These are phyloP conservation scores for Threskiornis aethiopicus DNA, from an alignment of 2,797 vertebrate species.

Conservation along the genomic window DNA sequence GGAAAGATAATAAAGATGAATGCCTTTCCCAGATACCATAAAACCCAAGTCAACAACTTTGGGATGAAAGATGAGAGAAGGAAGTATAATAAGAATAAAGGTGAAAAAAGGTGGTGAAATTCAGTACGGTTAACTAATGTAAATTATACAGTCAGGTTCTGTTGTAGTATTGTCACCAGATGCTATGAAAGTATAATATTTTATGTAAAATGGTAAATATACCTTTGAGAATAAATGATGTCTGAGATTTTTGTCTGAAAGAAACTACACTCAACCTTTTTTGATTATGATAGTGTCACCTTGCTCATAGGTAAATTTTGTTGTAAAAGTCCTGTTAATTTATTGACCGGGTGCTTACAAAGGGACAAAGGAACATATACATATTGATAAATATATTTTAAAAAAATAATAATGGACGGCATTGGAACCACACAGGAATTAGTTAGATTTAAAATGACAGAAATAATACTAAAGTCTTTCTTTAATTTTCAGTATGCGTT, in stretches of 20 bases:
- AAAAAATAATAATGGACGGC: fast-evolving
- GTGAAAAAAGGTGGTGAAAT: background rate
- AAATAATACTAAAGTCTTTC: background rate
- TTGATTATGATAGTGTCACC: background rate
- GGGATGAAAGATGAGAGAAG: background rate
- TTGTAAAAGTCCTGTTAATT: background rate
- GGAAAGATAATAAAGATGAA: background rate
- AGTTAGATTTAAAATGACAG: background rate
- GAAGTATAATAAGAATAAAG: background rate
- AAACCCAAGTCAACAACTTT: background rate
- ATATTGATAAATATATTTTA: background rate
- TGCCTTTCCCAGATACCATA: background rate
- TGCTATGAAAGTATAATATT: background rate
- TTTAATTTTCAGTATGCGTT: background rate
- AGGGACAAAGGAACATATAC: background rate
- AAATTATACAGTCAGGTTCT: background rate
- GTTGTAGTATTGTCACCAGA: background rate
- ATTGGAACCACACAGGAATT: background rate
- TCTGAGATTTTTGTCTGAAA: background rate
- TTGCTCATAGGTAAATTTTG: background rate
- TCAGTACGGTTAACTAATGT: background rate
- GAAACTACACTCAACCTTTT: background rate
- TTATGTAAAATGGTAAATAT: background rate
- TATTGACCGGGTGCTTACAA: background rate
- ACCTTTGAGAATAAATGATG: background rate